A percentile compares a stretch with the other conserved stretches of the same genome.
Conservation (phyloP, 2,797 vertebrate genomes). For the Propithecus deckenii region DNA sequence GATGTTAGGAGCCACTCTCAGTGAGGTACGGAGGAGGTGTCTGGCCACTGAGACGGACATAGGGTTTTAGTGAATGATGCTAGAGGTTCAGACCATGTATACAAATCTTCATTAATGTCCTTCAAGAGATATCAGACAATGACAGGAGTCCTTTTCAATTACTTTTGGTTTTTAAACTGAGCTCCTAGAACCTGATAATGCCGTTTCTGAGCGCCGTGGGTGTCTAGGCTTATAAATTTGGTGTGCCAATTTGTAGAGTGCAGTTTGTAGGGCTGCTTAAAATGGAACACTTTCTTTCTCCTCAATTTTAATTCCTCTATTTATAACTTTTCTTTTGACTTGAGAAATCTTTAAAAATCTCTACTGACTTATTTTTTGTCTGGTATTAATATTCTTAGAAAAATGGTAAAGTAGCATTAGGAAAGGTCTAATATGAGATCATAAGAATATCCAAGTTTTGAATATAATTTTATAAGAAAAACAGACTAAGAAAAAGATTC, state of each 20-base stretch:
- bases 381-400: slow-evolving; percentile 2
- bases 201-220: background rate
- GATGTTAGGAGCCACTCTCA: background rate
- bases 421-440: background rate
- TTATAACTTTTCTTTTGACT: background rate
- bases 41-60: background rate
- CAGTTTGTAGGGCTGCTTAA: background rate
- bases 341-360: background rate
- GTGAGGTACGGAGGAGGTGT: background rate
- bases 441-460: background rate
- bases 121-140: background rate
- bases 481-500: background rate
- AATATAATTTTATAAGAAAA: background rate
- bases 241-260: background rate
- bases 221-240: background rate
- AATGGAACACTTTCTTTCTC: background rate
- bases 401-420: background rate
- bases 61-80: background rate
- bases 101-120: background rate
- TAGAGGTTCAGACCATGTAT: background rate
- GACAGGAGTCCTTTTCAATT: background rate
- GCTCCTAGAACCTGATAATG: background rate
- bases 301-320: background rate
- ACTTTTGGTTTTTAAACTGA: background rate
- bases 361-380: background rate